Evolutionary conservation across 2,888 invertebrate species (phyloP), one percentile per base, ranked within the genome.

Genomic region (Adelphocoris suturalis): DNA sequence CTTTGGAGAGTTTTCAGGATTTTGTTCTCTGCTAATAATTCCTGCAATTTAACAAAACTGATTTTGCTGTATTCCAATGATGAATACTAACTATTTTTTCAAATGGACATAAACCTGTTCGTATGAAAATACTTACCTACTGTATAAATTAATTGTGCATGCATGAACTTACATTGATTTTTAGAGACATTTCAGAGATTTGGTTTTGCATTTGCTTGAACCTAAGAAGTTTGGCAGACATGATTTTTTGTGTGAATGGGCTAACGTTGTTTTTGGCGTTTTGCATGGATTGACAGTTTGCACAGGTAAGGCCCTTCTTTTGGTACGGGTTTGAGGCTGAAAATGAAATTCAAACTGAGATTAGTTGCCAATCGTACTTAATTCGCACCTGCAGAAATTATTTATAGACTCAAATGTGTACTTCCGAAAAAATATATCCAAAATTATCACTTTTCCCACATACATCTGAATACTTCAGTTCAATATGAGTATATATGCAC

Each of bases 191-290:
- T 93, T 97, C 97, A 7, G 96, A 95, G 89, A 97, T 93, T 93
- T 97, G 97, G 93, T 96, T 97, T 93, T 97, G 97, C 91, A 97
- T 94, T 90, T 96, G 96, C 92, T 97, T 96, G 47, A 97, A 94
- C 46, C 96, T 94, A 90, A 97, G 94, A 91, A 96, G 95, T 93
- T 97, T 96, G 0, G 97, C 97, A 0, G 97, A 97, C 91, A 96
- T 94, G 76, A 97, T 96, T 16, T 97, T 94, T 93, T 97, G 96
- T 47, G 94, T 93, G 14, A 94, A 93, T 68, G 94, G 93, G 90
- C 93, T 93, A 16, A 92, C 93, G 76, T 91, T 92, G 23, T 89
- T 91, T 90, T 91, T 90, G 46, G 76, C 48, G 28, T 86, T 90
- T 57, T 90, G 89, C 52, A 85, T 89, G 1, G 89, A 57, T 19